Evolutionary conservation across 2,113 vertebrate genomes (phyloP).

Genomic region (Oncorhynchus gorbuscha): DNA sequence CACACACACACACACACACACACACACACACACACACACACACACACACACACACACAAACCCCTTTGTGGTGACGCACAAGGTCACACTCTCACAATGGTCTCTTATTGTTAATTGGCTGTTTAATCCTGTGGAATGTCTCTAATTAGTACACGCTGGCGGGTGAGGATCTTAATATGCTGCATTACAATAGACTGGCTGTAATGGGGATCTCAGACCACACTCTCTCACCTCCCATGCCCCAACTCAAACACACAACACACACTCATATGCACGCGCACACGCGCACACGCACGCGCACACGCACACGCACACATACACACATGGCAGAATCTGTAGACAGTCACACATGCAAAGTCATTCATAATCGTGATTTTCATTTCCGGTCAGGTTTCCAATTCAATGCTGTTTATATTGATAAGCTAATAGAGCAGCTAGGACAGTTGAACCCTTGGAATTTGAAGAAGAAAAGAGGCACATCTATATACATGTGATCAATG

Average conservation of each 20-base stretch:
- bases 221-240: constrained; percentile 1
- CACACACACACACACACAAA: constrained; percentile 36
- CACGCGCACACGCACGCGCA: constrained; percentile 19
- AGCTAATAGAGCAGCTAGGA: too few relatives aligned
- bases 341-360: constrained; percentile 6
- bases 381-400: background rate
- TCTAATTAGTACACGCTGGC: constrained; percentile 69
- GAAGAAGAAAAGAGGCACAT: background rate
- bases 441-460: too few relatives aligned
- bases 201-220: constrained; percentile 58
- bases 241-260: constrained; percentile 1
- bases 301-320: constrained; percentile 15
- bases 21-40: constrained; percentile 11
- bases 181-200: constrained; percentile 68
- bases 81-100: constrained; percentile 70
- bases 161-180: constrained; percentile 72
- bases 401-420: too few relatives aligned
- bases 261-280: constrained; percentile 14
- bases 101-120: constrained; percentile 78
- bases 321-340: too few relatives aligned
- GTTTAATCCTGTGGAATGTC: constrained; percentile 79
- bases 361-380: background rate
- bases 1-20: constrained; percentile 12
- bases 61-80: constrained; percentile 64
- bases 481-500: constrained; percentile 9